phyloP scores from a whole-genome alignment of 2,113 vertebrate species.

The cattle (Bos taurus) region ARS-UCD2.0 NC_037339.1:49288001-49288500 shows the following conservation, averaged over 20 bases:
- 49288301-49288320: background rate
- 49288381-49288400: too few species aligned
- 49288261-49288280: background rate
- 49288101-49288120: background rate
- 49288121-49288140: constrained; percentile 5
- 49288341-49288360: too few species aligned
- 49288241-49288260: background rate
- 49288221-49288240: background rate
- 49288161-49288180: background rate
- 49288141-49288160: constrained; percentile 23
- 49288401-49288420: too few species aligned
- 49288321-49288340: too few species aligned
- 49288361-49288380: too few species aligned
- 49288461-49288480: background rate
- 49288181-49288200: background rate
- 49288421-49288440: too few species aligned
- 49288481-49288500: background rate
- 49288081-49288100: background rate
- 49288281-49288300: background rate
- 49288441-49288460: background rate
- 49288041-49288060: background rate
- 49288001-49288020: background rate
- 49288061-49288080: constrained; percentile 31
- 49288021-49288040: background rate
- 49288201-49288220: background rate